phyloP scores from a whole-genome alignment of 1,140 invertebrate genomes.

The Gryon sp. region DNA sequence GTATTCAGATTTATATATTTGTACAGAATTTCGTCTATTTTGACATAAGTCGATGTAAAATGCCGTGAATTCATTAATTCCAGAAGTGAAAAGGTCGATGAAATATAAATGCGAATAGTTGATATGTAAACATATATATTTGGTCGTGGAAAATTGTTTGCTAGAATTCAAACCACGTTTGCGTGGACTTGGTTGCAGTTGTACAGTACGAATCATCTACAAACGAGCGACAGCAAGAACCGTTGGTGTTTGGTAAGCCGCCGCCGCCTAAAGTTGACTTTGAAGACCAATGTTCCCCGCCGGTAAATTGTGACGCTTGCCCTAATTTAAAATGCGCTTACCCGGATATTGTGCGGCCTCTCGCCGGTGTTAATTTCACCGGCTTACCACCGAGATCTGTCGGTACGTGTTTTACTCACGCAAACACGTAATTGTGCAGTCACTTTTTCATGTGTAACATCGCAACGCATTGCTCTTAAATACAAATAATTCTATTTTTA shows the following conservation, averaged over 20 bases:
- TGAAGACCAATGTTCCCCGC: conserved; percentile 78
- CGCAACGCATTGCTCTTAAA: conserved; percentile 9
- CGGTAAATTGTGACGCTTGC: conserved; percentile 76
- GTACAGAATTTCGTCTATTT: no score
- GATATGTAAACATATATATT: not conserved
- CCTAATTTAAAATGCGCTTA: conserved; percentile 75
- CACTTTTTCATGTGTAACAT: conserved; percentile 11
- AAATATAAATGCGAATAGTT: conserved; percentile 13
- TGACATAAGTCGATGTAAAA: no score
- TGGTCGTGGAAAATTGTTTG: conserved; percentile 5
- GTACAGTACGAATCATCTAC: conserved; percentile 35
- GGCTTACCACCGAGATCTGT: conserved; percentile 67
- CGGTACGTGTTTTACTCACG: conserved; percentile 65
- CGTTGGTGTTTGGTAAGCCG: conserved; percentile 74
- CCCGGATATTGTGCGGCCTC: conserved; percentile 70
- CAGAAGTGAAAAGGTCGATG: conserved; percentile 4
- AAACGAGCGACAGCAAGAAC: conserved; percentile 46
- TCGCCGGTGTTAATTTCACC: conserved; percentile 69
- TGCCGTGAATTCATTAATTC: conserved; percentile 19
- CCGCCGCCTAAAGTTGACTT: conserved; percentile 77
- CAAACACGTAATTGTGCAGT: conserved; percentile 35
- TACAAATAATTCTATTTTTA: conserved; percentile 31
- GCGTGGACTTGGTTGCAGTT: conserved; percentile 48
- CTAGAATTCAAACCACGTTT: conserved; percentile 52
- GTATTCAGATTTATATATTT: no score